These are phyloP conservation scores for Xenopus laevis DNA, from an alignment of 2,113 vertebrate genomes.

Conservation along the genomic window DNA sequence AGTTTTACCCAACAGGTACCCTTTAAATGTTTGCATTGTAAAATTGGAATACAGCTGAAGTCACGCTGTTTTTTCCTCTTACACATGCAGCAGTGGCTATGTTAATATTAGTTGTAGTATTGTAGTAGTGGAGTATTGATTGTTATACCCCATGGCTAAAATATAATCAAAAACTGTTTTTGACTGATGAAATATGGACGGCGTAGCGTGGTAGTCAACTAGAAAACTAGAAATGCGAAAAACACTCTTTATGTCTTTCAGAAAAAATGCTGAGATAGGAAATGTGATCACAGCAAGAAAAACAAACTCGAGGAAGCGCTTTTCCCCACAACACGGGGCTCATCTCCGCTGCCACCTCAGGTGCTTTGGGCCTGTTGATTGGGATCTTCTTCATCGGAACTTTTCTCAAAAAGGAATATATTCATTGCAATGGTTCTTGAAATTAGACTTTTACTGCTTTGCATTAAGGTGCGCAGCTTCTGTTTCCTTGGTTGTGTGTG, in stretches of 20 bases:
- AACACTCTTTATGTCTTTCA: slow-evolving; percentile 17
- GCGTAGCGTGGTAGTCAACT: slow-evolving; percentile 6
- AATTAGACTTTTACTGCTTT: slow-evolving; percentile 7
- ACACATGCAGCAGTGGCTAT: neutral
- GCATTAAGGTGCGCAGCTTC: slow-evolving; percentile 8
- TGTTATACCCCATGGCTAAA: neutral
- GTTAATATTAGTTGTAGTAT: neutral
- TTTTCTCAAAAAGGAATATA: neutral
- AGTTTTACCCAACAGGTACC: too few species aligned
- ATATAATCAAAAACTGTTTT: neutral
- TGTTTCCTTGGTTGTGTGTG: neutral
- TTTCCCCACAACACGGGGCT: slow-evolving; percentile 3
- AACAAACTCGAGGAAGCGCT: slow-evolving; percentile 18
- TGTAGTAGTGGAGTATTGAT: neutral
- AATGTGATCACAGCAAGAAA: slow-evolving; percentile 32
- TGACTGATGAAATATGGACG: neutral
- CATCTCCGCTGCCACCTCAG: slow-evolving; percentile 15
- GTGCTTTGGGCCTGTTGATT: slow-evolving; percentile 12
- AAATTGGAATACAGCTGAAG: too few species aligned
- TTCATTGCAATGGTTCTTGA: neutral
- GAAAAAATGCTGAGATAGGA: slow-evolving; percentile 20
- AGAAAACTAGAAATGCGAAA: slow-evolving; percentile 18
- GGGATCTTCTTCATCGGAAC: neutral
- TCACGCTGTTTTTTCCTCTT: neutral
- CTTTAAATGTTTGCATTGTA: too few species aligned